These are phyloP conservation scores for Parotocinclus haroldoi DNA, from an alignment of 2,797 vertebrate species.

Conservation along the genomic window DNA sequence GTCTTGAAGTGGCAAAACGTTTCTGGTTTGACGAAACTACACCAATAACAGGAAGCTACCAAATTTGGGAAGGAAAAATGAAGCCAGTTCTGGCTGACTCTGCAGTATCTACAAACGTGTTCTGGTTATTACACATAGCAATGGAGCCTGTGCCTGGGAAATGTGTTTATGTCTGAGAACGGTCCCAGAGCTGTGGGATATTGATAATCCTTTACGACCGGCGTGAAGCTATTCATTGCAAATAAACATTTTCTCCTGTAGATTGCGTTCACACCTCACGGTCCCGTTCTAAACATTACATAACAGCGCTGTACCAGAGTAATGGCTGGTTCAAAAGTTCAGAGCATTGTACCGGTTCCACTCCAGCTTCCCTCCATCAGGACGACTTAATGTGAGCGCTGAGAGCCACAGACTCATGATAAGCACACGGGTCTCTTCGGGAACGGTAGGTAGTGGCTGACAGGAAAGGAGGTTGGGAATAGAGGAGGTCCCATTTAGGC, in stretches of 20 bases:
- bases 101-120: too few relatives aligned
- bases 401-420: slow-evolving; percentile 10
- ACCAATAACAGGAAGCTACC: too few relatives aligned
- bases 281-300: slow-evolving; percentile 1
- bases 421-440: neutral
- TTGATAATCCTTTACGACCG: slow-evolving; percentile 5
- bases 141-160: neutral
- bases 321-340: slow-evolving; percentile 23
- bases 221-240: neutral
- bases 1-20: too few relatives aligned
- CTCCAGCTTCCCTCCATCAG: slow-evolving; percentile 4
- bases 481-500: too few relatives aligned
- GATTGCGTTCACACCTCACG: neutral
- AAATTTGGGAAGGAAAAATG: too few relatives aligned
- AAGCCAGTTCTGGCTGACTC: too few relatives aligned
- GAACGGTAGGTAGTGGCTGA: too few relatives aligned
- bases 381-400: slow-evolving; percentile 22
- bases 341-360: slow-evolving; percentile 10
- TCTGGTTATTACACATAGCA: neutral
- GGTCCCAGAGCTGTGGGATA: neutral
- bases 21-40: too few relatives aligned
- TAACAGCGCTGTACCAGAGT: slow-evolving; percentile 8
- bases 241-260: slow-evolving; percentile 2
- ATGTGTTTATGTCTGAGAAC: neutral
- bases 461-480: too few relatives aligned